These are phyloP conservation scores for Drosophila neocordata DNA, from an alignment of 1,140 invertebrate genomes.

Conservation along the genomic window DNA sequence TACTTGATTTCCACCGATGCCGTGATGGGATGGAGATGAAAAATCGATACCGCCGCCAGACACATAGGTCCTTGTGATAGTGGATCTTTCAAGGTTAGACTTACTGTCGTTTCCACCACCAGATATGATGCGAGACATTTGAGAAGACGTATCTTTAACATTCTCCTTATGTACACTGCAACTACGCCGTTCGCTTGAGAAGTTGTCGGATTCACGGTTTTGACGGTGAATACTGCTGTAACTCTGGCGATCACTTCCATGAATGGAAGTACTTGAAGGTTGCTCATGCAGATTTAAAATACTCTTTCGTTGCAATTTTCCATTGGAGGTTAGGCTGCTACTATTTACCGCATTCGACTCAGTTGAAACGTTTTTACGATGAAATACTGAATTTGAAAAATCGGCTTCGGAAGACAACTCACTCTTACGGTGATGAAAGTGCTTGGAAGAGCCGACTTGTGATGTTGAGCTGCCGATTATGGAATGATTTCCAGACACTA, in stretches of 20 bases:
- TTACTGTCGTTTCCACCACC: conserved; percentile 50
- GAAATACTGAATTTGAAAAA: conserved; percentile 89
- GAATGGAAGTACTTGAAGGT: conserved; percentile 77
- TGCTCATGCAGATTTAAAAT: conserved; percentile 90
- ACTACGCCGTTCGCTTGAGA: conserved; percentile 86
- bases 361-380: conserved; percentile 86
- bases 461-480: conserved; percentile 27
- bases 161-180: conserved; percentile 87
- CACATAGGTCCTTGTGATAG: conserved; percentile 86
- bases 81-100: conserved; percentile 84
- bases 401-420: conserved; percentile 89
- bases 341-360: conserved; percentile 81
- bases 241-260: conserved; percentile 86
- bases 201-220: conserved; percentile 83
- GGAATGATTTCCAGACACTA: conserved; percentile 33
- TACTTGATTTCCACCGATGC: conserved; percentile 82
- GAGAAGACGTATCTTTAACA: conserved; percentile 45
- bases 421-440: conserved; percentile 86
- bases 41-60: conserved; percentile 85
- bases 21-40: conserved; percentile 87
- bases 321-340: conserved; percentile 88
- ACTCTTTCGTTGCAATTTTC: conserved; percentile 90
- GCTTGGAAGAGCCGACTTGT: conserved; percentile 54
- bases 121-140: conserved; percentile 69
- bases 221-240: conserved; percentile 89